Evolutionary conservation across 2,797 vertebrate species (phyloP).

Genomic region (Periparus ater): DNA sequence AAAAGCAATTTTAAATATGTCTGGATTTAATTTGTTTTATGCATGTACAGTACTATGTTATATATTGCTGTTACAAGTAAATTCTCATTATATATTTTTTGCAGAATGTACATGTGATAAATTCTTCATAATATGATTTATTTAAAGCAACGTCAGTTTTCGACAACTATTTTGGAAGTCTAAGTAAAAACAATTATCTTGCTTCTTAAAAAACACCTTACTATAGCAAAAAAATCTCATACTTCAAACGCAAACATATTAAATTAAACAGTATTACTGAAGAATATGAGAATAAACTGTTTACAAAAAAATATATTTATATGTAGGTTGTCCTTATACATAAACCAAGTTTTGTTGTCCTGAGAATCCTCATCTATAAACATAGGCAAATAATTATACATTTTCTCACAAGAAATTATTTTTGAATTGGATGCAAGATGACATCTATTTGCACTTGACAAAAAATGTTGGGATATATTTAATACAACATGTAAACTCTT

Average conservation of each 20-base stretch:
- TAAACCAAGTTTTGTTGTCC: neutral
- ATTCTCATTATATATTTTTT: conserved; percentile 53
- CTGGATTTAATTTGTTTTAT: conserved; percentile 30
- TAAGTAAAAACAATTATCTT: neutral
- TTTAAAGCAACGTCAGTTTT: conserved; percentile 39
- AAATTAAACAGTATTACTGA: neutral
- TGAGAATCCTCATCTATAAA: neutral
- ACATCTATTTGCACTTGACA: neutral
- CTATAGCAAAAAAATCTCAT: neutral
- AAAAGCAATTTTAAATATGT: neutral
- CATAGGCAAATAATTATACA: neutral
- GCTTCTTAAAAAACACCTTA: conserved; percentile 28
- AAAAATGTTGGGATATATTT: neutral
- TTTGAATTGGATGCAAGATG: neutral
- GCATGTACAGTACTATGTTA: neutral
- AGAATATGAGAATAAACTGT: neutral
- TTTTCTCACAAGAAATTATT: neutral
- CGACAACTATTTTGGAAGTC: conserved; percentile 3
- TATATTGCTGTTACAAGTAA: conserved; percentile 50
- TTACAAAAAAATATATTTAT: neutral
- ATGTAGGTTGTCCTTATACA: neutral
- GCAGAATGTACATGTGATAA: conserved; percentile 39
- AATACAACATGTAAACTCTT: neutral
- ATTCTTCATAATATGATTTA: conserved; percentile 7
- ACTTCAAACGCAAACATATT: neutral